A percentile compares a stretch with the other conserved stretches of the same genome.
phyloP scores from a whole-genome alignment of 2,888 invertebrate species.

The Drepanosiphum platanoidis region DNA sequence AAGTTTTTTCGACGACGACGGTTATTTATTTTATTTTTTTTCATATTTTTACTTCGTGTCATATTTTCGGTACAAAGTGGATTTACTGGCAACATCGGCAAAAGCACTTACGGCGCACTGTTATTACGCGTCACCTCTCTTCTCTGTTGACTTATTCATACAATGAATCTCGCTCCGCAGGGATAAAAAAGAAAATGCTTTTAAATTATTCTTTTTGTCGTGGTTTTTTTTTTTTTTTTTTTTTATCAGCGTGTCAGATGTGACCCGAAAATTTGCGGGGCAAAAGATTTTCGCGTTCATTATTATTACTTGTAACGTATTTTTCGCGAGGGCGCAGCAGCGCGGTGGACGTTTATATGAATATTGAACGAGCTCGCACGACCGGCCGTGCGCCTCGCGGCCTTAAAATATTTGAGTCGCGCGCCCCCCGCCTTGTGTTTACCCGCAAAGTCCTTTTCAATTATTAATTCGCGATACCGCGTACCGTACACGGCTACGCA shows the following conservation, averaged over 20 bases:
- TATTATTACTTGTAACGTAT: constrained; percentile 26
- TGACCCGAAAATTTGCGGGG: constrained; percentile 41
- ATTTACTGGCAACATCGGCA: constrained; percentile 6
- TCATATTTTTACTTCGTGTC: constrained; percentile 7
- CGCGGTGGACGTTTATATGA: constrained; percentile 43
- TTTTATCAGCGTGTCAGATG: too few relatives aligned
- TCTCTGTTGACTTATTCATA: constrained; percentile 58
- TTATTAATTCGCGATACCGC: constrained; percentile 48
- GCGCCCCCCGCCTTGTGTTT: neutral
- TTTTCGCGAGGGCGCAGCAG: neutral
- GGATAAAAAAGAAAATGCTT: constrained; percentile 43
- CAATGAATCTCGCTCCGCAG: constrained; percentile 31
- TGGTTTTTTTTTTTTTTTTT: constrained; percentile 6
- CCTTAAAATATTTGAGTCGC: constrained; percentile 41
- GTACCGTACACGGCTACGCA: too few relatives aligned
- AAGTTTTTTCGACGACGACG: neutral
- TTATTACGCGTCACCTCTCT: constrained; percentile 47
- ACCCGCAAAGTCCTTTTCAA: constrained; percentile 12
- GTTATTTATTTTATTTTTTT: too few relatives aligned
- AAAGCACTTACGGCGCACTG: constrained; percentile 47
- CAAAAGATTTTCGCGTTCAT: constrained; percentile 32
- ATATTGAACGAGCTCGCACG: constrained; percentile 43
- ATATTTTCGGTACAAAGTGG: constrained; percentile 31
- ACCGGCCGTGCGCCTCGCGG: neutral
- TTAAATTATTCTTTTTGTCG: constrained; percentile 61